phyloP scores from a whole-genome alignment of 2,797 vertebrate genomes.

The Anniella stebbinsi region DNA sequence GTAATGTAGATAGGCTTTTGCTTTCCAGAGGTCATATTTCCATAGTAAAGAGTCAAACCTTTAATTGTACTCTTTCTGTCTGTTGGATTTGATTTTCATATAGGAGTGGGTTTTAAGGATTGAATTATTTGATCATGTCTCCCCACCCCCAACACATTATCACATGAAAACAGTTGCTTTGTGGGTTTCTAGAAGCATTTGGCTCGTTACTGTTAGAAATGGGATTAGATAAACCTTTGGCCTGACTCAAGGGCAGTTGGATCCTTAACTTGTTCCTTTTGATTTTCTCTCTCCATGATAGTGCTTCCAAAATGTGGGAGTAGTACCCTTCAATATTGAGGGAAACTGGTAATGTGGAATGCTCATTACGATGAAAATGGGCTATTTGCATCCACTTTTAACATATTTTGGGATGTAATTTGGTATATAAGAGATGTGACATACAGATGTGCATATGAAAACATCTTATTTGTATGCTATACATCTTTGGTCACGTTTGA shows the following conservation, averaged over 20 bases:
- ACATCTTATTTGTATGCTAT: not conserved
- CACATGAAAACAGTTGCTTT: no score
- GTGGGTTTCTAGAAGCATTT: not conserved
- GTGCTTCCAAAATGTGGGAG: not conserved
- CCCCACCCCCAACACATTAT: not conserved
- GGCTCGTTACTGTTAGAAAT: not conserved
- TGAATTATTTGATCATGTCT: not conserved
- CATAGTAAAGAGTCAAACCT: not conserved
- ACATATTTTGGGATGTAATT: not conserved
- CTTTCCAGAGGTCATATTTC: not conserved
- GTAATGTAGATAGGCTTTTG: no score
- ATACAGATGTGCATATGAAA: not conserved
- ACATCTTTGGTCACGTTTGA: not conserved
- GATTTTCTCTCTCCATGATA: not conserved
- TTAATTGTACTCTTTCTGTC: not conserved
- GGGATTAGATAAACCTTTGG: not conserved
- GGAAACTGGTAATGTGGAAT: not conserved
- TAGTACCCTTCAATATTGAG: not conserved
- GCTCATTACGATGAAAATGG: not conserved
- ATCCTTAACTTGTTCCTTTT: not conserved
- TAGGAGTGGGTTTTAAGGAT: not conserved
- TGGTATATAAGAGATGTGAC: not conserved
- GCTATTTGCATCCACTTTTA: not conserved
- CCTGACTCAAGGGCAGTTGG: not conserved
- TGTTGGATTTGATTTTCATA: not conserved